Conservation (phyloP, 1,140 invertebrate species). For the Calliphora vicina region DNA sequence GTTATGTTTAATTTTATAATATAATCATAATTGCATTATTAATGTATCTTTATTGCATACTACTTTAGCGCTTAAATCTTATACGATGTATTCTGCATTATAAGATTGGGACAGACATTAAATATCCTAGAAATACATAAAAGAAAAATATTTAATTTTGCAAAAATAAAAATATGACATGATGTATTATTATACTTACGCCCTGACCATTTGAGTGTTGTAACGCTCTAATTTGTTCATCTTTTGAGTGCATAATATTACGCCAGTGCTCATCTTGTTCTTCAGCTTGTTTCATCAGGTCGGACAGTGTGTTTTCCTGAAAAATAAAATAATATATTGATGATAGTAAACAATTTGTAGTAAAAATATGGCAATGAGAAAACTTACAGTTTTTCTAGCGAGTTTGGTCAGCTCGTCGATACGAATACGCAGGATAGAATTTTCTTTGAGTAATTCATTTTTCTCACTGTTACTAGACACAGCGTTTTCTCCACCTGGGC, state of each 20-base stretch:
- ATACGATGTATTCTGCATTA: conserved; percentile 19
- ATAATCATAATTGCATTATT: conserved; percentile 36
- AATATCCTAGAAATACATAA: conserved; percentile 52
- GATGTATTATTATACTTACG: conserved; percentile 41
- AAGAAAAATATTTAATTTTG: conserved; percentile 6
- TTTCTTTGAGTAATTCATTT: conserved; percentile 65
- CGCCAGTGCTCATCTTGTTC: conserved; percentile 62
- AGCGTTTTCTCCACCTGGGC: neutral
- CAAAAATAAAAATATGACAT: neutral
- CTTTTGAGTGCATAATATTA: conserved; percentile 57
- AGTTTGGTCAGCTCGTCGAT: conserved; percentile 77
- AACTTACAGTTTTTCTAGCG: conserved; percentile 76
- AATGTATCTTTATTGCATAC: conserved; percentile 35
- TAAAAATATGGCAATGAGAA: neutral
- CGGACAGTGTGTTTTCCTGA: conserved; percentile 57
- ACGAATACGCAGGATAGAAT: conserved; percentile 71
- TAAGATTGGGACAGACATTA: conserved; percentile 52
- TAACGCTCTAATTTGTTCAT: conserved; percentile 55
- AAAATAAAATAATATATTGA: conserved; percentile 24
- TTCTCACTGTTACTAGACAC: conserved; percentile 8
- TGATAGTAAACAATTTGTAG: neutral
- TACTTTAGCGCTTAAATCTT: conserved; percentile 24
- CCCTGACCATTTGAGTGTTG: conserved; percentile 60
- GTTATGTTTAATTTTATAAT: conserved; percentile 35
- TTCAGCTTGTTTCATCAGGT: conserved; percentile 55